Evolutionary conservation across 2,888 invertebrate genomes (phyloP).

Genomic region (Eledona agricola): DNA sequence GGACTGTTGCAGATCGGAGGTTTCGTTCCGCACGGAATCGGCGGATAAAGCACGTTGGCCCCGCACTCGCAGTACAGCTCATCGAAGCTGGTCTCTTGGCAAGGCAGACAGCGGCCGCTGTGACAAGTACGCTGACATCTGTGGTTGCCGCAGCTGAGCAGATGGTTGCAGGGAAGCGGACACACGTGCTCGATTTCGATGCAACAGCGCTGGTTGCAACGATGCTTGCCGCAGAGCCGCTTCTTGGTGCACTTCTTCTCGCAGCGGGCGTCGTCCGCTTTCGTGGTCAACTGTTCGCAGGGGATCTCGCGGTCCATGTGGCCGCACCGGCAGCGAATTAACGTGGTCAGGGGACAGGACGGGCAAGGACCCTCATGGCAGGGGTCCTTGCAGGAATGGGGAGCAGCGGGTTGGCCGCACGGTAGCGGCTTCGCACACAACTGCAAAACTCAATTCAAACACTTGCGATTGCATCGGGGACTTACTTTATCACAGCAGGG

Average conservation of each 20-base stretch:
- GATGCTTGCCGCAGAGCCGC: constrained; percentile 21
- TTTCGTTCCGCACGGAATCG: constrained; percentile 90
- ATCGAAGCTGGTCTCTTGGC: constrained; percentile 82
- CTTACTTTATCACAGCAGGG: constrained; percentile 79
- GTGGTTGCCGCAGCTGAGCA: constrained; percentile 87
- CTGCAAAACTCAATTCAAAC: constrained; percentile 45
- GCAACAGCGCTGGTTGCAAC: constrained; percentile 90
- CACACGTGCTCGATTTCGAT: constrained; percentile 88
- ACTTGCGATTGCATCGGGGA: constrained; percentile 1
- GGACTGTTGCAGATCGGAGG: constrained; percentile 82
- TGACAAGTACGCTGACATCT: constrained; percentile 91
- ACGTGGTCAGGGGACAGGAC: constrained; percentile 77
- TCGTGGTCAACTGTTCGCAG: constrained; percentile 75
- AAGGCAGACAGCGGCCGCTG: constrained; percentile 82
- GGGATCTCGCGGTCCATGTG: constrained; percentile 83
- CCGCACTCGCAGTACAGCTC: constrained; percentile 95
- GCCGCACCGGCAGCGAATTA: constrained; percentile 85
- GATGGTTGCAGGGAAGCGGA: constrained; percentile 81
- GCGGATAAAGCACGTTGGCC: constrained; percentile 84
- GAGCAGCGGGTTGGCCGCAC: constrained; percentile 73
- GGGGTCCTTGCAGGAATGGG: constrained; percentile 72
- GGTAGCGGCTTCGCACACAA: constrained; percentile 71
- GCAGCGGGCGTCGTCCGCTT: constrained; percentile 81
- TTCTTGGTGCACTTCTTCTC: constrained; percentile 88
- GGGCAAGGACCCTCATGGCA: constrained; percentile 82